Conservation (phyloP, 2,113 vertebrate species). For the Pipa parva region DNA sequence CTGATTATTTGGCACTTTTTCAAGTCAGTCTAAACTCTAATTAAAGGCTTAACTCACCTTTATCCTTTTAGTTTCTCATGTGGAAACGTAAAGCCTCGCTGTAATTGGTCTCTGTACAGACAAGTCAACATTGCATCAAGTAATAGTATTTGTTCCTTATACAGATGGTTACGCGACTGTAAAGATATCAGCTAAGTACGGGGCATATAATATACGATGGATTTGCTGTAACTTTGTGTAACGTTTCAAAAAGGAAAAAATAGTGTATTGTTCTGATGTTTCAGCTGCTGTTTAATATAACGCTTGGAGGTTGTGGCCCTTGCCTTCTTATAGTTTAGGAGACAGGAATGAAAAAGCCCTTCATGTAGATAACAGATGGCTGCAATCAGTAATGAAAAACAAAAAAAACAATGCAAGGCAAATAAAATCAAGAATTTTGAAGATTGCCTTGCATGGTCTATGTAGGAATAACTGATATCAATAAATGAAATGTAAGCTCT, state of each 20-base stretch:
- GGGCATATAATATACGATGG: neutral
- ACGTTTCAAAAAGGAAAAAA: neutral
- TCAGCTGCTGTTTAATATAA: neutral
- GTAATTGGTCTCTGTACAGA: slow-evolving; percentile 41
- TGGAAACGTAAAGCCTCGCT: slow-evolving; percentile 33
- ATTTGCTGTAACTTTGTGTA: neutral
- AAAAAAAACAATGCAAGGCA: too few relatives aligned
- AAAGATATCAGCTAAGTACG: neutral
- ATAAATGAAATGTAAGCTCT: too few relatives aligned
- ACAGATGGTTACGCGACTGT: slow-evolving; percentile 12
- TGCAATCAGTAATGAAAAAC: too few relatives aligned
- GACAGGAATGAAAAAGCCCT: too few relatives aligned
- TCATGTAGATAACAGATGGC: too few relatives aligned
- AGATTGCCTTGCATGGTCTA: too few relatives aligned
- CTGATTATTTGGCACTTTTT: slow-evolving; percentile 24
- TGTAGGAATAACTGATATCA: too few relatives aligned
- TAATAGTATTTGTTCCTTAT: slow-evolving; percentile 35
- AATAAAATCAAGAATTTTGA: too few relatives aligned
- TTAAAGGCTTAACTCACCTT: slow-evolving; percentile 43
- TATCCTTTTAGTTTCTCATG: slow-evolving; percentile 41
- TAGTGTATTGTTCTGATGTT: neutral
- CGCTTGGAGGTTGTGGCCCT: neutral
- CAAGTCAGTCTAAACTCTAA: slow-evolving; percentile 40
- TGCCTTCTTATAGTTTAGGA: too few relatives aligned
- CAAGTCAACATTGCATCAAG: slow-evolving; percentile 40